Conservation (phyloP, 2,797 vertebrate genomes). For the Acanthis flammea region DNA sequence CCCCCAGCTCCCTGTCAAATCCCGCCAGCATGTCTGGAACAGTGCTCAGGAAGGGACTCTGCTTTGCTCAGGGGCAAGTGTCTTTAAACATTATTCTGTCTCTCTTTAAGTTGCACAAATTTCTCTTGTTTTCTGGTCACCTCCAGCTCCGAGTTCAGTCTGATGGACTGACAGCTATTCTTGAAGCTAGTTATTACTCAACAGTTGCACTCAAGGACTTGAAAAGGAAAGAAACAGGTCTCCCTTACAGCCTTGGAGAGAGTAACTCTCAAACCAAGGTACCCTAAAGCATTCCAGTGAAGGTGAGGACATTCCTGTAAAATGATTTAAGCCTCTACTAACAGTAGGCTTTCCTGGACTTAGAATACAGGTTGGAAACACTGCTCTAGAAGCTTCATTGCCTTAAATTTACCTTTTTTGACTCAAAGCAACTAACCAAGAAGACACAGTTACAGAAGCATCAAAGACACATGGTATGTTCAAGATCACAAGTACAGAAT, state of each 20-base stretch:
- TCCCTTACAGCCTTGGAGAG: not conserved
- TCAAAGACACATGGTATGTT: not conserved
- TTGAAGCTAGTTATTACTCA: not conserved
- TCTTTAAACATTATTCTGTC: not conserved
- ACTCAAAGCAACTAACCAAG: not conserved
- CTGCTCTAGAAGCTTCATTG: not conserved
- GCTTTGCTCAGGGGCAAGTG: not conserved
- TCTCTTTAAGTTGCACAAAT: not conserved
- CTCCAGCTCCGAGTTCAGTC: not conserved
- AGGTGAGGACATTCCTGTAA: not conserved
- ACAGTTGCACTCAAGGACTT: not conserved
- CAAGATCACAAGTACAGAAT: not conserved
- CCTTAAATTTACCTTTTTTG: not conserved
- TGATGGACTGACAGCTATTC: not conserved
- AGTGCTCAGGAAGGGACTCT: not conserved
- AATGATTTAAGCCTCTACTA: not conserved
- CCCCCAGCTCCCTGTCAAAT: not conserved
- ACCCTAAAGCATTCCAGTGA: not conserved
- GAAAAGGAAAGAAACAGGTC: not conserved
- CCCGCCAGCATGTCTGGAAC: not conserved
- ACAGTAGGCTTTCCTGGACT: not conserved
- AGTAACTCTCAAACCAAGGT: not conserved
- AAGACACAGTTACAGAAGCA: not conserved
- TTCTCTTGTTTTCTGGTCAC: conserved; percentile 15
- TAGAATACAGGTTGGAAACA: not conserved